Base-by-base conservation (phyloP, 2,113 vertebrate species). In the Callorhinus ursinus region DNA sequence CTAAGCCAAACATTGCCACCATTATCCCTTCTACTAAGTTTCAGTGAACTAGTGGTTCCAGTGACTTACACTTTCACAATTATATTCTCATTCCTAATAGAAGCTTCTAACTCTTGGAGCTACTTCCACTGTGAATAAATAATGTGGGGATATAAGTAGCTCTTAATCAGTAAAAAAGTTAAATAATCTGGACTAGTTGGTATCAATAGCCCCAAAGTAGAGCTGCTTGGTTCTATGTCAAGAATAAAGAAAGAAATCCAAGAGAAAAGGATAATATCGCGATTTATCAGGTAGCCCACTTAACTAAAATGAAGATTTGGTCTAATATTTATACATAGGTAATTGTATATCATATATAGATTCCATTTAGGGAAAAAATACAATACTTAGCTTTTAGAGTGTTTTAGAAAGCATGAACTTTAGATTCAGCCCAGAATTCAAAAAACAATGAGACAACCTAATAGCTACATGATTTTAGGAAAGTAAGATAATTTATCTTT, bases 371-470 rank as follows among this genome's bases (percentile, higher is more conserved):
- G 7, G 31, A 86, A 2, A 80, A 65, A 69, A 49, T 31, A 79
- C 88, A 74, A 72, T 84, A 77, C 42, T 92, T 88, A 72, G 31
- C 55, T 71, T 71, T 90, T 81, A 81, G 10, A 72, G 18, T 95
- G 5, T 65, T 95, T 96, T 46, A 84, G 74, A 79, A 96, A 97
- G 12, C 42, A 16, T 69, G 9, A 80, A 59, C 69, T 93, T 71
- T 88, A 42, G 39, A 82, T 63, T 95, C 24, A 91, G 33, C 7
- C 39, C 55, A 88, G 36, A 16, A 19, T 95, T 95, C 46, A 93
- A 96, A 95, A 85, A 19, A 18, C 33, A 86, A 4, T 26, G 55
- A 3, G 69, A 18, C 14, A 82, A 63, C 10, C 77, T 83, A 71
- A 39, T 81, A 86, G 46, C 22, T 96, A 0, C 94, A 8, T 94